These are phyloP conservation scores for Hormaphis cornu DNA, from an alignment of 1,140 invertebrate species.

Conservation along the genomic window DNA sequence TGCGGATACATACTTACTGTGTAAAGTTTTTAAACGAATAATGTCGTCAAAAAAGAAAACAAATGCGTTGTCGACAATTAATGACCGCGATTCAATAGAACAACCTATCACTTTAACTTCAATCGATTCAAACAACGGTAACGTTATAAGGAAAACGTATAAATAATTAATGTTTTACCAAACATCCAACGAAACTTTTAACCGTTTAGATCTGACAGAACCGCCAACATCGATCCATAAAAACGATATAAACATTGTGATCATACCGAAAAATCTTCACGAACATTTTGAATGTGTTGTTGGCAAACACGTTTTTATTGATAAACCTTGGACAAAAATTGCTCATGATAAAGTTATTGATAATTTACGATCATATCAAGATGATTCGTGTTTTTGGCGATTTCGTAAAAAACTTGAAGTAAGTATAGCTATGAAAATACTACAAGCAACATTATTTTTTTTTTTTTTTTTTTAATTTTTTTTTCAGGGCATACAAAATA, in stretches of 20 bases:
- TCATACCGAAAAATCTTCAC: neutral
- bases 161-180: neutral
- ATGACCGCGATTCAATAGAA: neutral
- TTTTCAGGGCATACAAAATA: neutral
- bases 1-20: too few species aligned
- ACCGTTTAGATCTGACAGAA: neutral
- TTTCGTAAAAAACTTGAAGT: slow-evolving; percentile 3
- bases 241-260: slow-evolving; percentile 40
- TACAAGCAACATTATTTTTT: neutral
- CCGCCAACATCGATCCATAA: slow-evolving; percentile 29
- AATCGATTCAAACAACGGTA: neutral
- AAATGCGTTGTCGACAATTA: neutral
- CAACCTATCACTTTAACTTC: neutral
- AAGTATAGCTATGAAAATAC: too few species aligned
- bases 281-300: slow-evolving; percentile 12
- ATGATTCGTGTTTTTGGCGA: neutral
- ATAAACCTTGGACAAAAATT: slow-evolving; percentile 1
- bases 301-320: neutral
- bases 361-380: neutral
- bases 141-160: neutral
- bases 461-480: neutral
- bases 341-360: slow-evolving; percentile 2
- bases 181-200: neutral
- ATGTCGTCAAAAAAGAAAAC: neutral
- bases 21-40: too few species aligned